A percentile compares a stretch with the other conserved stretches of the same genome.
phyloP scores from a whole-genome alignment of 2,797 vertebrate species.

The Tiaroga cobitis region DNA sequence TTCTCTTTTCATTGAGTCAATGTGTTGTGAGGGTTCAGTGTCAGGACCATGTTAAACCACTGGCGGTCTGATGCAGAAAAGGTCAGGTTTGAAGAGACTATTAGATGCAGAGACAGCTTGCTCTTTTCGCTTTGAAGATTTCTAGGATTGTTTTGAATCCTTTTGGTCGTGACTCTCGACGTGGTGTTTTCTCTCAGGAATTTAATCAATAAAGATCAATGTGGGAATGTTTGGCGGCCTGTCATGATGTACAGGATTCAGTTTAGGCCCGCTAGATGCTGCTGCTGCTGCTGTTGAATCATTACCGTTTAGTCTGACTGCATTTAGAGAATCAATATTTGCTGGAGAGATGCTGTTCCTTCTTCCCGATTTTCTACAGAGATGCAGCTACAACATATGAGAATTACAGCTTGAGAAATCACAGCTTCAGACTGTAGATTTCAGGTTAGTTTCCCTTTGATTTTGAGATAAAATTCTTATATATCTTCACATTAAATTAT shows the following conservation, averaged over 20 bases:
- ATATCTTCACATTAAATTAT: not conserved
- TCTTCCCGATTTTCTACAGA: not conserved
- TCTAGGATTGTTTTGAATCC: conserved; percentile 5
- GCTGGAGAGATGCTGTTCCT: not conserved
- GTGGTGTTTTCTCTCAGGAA: conserved; percentile 18
- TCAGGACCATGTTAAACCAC: conserved; percentile 10
- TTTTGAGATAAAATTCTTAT: not conserved
- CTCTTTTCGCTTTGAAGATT: conserved; percentile 28
- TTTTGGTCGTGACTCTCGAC: not conserved
- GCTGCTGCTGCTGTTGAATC: conserved; percentile 6
- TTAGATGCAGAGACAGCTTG: conserved; percentile 14
- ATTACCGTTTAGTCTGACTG: conserved; percentile 6
- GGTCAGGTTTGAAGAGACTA: conserved; percentile 25
- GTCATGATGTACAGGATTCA: conserved; percentile 6
- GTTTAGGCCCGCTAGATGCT: not conserved
- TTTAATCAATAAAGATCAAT: conserved; percentile 25
- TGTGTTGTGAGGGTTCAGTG: conserved; percentile 1
- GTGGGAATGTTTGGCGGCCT: conserved; percentile 4
- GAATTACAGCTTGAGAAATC: conserved; percentile 7
- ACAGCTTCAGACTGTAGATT: not conserved
- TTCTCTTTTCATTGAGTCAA: not conserved
- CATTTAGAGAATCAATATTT: conserved; percentile 47
- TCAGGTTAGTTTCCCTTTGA: not conserved
- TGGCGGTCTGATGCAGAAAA: conserved; percentile 34
- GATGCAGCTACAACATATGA: not conserved